Evolutionary conservation across 2,888 invertebrate species (phyloP).

Genomic region (Congeria kusceri): DNA sequence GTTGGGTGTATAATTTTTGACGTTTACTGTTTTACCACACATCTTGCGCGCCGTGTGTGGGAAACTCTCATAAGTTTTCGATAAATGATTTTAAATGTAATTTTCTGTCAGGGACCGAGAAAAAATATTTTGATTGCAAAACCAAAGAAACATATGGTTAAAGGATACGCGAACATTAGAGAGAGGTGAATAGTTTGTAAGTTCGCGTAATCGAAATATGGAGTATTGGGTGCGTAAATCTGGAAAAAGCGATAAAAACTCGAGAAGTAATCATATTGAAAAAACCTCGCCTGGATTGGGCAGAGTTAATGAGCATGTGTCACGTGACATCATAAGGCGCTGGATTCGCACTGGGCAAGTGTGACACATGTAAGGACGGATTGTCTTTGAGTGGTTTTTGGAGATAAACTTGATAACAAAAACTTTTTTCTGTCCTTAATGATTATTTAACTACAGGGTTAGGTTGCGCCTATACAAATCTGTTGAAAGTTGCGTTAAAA

Average conservation of each 20-base stretch:
- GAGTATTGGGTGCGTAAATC: constrained; percentile 50
- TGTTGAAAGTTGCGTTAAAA: constrained; percentile 28
- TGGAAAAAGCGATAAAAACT: constrained; percentile 59
- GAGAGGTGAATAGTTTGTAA: constrained; percentile 36
- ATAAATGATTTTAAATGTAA: constrained; percentile 66
- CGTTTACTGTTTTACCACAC: constrained; percentile 57
- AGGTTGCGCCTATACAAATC: background rate
- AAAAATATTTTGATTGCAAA: constrained; percentile 63
- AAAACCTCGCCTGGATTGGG: background rate
- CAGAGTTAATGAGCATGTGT: constrained; percentile 24
- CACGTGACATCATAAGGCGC: constrained; percentile 24
- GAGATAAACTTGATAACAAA: constrained; percentile 7
- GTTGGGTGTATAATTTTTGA: constrained; percentile 30
- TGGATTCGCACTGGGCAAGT: too few relatives aligned
- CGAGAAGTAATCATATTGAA: constrained; percentile 17
- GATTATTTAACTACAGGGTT: constrained; percentile 38
- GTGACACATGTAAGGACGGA: background rate
- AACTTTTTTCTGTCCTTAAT: constrained; percentile 16
- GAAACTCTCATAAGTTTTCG: constrained; percentile 54
- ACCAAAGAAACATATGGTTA: constrained; percentile 54
- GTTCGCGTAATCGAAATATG: constrained; percentile 51
- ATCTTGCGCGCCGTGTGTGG: constrained; percentile 58
- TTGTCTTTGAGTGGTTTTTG: background rate
- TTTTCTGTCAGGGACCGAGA: constrained; percentile 57
- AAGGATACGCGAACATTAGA: constrained; percentile 54